These are phyloP conservation scores for Cheilosia pagana DNA, from an alignment of 2,888 invertebrate species.

Conservation along the genomic window DNA sequence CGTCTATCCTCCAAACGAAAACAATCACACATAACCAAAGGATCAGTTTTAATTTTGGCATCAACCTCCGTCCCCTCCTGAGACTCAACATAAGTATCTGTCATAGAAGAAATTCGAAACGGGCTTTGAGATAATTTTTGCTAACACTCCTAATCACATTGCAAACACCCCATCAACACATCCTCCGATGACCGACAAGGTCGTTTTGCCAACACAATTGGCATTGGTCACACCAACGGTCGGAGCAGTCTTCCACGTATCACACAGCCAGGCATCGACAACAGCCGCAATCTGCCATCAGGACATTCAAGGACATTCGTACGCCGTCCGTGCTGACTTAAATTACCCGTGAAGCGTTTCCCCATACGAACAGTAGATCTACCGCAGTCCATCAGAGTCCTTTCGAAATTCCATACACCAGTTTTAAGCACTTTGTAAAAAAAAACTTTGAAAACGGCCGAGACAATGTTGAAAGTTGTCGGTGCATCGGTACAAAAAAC, in stretches of 20 bases:
- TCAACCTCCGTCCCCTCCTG: background rate
- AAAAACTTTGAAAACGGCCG: slow-evolving; percentile 81
- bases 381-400: slow-evolving; percentile 30
- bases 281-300: slow-evolving; percentile 50
- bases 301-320: slow-evolving; percentile 79
- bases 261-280: slow-evolving; percentile 27
- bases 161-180: slow-evolving; percentile 66
- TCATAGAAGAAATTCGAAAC: slow-evolving; percentile 60
- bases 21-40: background rate
- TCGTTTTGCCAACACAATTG: slow-evolving; percentile 81
- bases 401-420: slow-evolving; percentile 18
- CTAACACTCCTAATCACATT: slow-evolving; percentile 43
- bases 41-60: slow-evolving; percentile 15
- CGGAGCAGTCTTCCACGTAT: slow-evolving; percentile 48
- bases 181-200: slow-evolving; percentile 82
- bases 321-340: slow-evolving; percentile 82
- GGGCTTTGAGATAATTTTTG: slow-evolving; percentile 53
- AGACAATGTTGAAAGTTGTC: slow-evolving; percentile 90
- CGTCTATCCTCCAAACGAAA: background rate
- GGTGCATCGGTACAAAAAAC: slow-evolving; percentile 92
- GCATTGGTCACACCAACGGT: slow-evolving; percentile 79
- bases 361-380: slow-evolving; percentile 11
- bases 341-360: slow-evolving; percentile 78
- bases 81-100: slow-evolving; percentile 56
- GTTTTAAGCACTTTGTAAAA: slow-evolving; percentile 47